Base-by-base conservation (phyloP, 2,113 vertebrate species). In the Tringa solitaria region DNA sequence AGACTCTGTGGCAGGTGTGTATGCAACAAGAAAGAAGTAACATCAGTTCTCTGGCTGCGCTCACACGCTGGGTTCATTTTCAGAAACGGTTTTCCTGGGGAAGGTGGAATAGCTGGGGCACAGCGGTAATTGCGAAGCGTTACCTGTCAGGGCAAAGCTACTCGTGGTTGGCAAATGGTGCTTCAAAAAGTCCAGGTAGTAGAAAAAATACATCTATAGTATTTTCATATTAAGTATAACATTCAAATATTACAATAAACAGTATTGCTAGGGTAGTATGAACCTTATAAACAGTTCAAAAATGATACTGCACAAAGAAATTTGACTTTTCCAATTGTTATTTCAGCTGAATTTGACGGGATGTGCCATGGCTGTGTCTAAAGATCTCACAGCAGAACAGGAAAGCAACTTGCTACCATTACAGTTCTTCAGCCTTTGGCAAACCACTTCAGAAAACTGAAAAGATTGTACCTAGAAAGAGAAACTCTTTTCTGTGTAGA, bases 41-140 rank as follows among this genome's bases (percentile, higher is more conserved):
- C 67, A n/a, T 8, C 70, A 3, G 13, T 8, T 50, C 53, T 33
- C 37, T 18, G 83, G 5, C 75, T 54, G 30, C 0, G 2, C 13
- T 14, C 27, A 0, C 0, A 1, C 0, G 1, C 68, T 14, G 46
- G 32, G 8, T 7, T 48, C 12, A 1, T 24, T 33, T 4, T 4
- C 78, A 35, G 91, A 12, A 56, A 15, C 0, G 1, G 12, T 32
- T 89, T 27, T 18, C n/a, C 93, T 43, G 2, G 20, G 1, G n/a
- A 41, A 73, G 39, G 33, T 15, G 57, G 54, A 28, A 13, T 1
- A 15, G 6, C 0, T 57, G 39, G 48, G 33, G 32, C 72, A 65
- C 33, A 12, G 72, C 1, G 8, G 2, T 14, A 5, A 45, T 1
- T 7, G 27, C 68, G 46, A 17, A 59, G n/a, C 0, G 0, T 56